Percentiles rank a stretch among this genome's conserved stretches.
Evolutionary conservation across 2,797 vertebrate species (phyloP).

Genomic region (Numenius phaeopus): DNA sequence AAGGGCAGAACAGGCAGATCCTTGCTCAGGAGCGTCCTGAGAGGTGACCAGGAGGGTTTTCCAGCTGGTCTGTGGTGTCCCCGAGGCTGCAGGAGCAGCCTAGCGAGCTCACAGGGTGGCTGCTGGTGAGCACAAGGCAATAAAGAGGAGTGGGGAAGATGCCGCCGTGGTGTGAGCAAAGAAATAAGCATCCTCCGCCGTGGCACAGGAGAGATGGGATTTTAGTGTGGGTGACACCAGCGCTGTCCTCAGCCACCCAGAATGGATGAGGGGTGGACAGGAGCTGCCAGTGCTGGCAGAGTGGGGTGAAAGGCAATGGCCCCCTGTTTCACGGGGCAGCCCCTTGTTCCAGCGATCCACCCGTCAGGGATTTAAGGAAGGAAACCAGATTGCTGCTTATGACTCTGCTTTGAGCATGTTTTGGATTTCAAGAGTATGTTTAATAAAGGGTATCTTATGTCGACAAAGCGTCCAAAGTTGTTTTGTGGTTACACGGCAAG

Average conservation of each 20-base stretch:
- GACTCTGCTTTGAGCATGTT: constrained; percentile 60
- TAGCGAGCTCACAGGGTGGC: fast-evolving
- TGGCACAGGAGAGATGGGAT: not conserved
- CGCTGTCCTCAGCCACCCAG: not conserved
- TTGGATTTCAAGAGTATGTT: constrained; percentile 50
- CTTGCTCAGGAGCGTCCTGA: not conserved
- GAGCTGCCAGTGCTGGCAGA: not conserved
- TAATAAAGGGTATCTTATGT: constrained; percentile 56
- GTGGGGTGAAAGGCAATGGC: not conserved
- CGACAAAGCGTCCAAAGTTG: fast-evolving
- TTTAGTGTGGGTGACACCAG: not conserved
- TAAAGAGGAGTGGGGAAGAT: not conserved
- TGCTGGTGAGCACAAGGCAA: fast-evolving
- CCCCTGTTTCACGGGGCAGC: not conserved
- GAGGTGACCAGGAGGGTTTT: not conserved
- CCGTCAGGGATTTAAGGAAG: not conserved
- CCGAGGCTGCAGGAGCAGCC: not conserved
- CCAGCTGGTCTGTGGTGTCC: not conserved
- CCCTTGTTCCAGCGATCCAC: not conserved
- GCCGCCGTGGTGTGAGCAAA: not conserved
- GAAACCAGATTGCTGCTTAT: constrained; percentile 48
- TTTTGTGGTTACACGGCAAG: not conserved
- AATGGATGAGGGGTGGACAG: not conserved
- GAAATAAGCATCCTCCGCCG: not conserved
- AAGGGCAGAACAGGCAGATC: not conserved